A percentile compares a stretch with the other conserved stretches of the same genome.
Evolutionary conservation across 2,888 invertebrate genomes (phyloP).

Genomic region (Agriotes lineatus): DNA sequence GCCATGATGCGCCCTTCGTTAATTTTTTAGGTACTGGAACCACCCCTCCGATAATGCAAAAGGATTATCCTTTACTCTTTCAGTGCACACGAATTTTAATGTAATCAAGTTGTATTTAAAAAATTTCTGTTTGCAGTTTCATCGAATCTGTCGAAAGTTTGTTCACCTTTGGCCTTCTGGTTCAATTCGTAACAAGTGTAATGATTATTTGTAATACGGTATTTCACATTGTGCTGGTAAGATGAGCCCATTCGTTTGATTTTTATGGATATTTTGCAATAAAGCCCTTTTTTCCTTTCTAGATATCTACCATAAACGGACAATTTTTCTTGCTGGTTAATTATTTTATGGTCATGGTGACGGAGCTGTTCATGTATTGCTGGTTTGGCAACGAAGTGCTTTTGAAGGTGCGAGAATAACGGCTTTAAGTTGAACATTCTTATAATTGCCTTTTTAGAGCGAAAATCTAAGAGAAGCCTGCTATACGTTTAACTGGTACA

Average conservation of each 20-base stretch:
- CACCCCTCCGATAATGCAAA: no score
- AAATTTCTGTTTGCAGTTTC: conserved; percentile 36
- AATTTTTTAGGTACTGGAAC: no score
- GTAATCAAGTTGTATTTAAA: no score
- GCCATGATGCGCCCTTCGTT: no score
- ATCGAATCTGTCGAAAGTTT: conserved; percentile 29
- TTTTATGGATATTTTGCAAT: not conserved
- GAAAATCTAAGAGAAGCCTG: conserved; percentile 40
- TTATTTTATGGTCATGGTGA: conserved; percentile 14
- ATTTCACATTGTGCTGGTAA: conserved; percentile 38
- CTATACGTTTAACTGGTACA: conserved; percentile 43
- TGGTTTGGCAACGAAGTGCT: conserved; percentile 41
- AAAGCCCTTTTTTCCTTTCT: not conserved
- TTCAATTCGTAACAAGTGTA: conserved; percentile 35
- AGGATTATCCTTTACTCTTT: no score
- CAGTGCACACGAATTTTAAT: not conserved
- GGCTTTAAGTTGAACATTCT: not conserved
- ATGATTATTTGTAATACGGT: conserved; percentile 41
- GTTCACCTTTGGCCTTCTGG: conserved; percentile 33
- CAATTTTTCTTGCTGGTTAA: not conserved
- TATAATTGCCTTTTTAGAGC: conserved; percentile 35
- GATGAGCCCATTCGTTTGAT: not conserved
- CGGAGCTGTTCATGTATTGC: conserved; percentile 28
- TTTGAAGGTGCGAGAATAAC: conserved; percentile 23
- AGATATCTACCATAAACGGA: not conserved